Percentiles rank a stretch among this genome's conserved stretches.
These are phyloP conservation scores for Leucania comma DNA, from an alignment of 2,888 invertebrate species.

Conservation along the genomic window DNA sequence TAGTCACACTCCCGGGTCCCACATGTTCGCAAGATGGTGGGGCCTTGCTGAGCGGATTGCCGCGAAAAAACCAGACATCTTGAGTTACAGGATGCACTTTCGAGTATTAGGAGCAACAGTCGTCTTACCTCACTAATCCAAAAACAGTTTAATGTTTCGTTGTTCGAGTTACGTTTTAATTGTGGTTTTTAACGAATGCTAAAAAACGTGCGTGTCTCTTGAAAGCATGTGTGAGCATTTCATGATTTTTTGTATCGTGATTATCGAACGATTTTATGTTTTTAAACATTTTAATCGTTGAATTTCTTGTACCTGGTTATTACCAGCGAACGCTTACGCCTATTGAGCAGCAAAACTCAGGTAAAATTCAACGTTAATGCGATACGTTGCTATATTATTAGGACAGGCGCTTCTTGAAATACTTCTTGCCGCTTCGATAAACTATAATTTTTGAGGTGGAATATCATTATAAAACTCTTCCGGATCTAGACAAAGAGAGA, in stretches of 20 bases:
- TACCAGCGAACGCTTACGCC: conserved; percentile 26
- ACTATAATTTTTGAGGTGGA: too few species aligned
- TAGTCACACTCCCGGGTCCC: conserved; percentile 77
- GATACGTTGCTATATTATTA: conserved; percentile 36
- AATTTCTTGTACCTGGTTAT: neutral
- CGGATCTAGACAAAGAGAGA: too few species aligned
- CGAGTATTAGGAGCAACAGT: conserved; percentile 74
- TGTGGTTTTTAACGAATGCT: conserved; percentile 10
- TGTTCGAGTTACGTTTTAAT: conserved; percentile 62
- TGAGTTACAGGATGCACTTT: conserved; percentile 89
- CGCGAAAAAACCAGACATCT: conserved; percentile 86
- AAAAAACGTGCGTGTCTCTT: neutral
- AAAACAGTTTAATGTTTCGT: conserved; percentile 70
- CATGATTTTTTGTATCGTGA: too few species aligned
- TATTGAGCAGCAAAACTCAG: conserved; percentile 12
- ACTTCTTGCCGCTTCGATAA: neutral
- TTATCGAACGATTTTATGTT: neutral
- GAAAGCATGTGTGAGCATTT: neutral
- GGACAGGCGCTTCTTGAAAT: conserved; percentile 45
- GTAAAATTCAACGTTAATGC: conserved; percentile 12
- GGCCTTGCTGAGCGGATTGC: conserved; percentile 80
- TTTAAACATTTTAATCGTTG: neutral
- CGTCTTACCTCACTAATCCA: conserved; percentile 68
- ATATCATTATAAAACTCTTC: too few species aligned
- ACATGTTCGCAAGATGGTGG: conserved; percentile 88